Evolutionary conservation across 2,888 invertebrate genomes (phyloP).

Genomic region (Hymenopus coronatus): DNA sequence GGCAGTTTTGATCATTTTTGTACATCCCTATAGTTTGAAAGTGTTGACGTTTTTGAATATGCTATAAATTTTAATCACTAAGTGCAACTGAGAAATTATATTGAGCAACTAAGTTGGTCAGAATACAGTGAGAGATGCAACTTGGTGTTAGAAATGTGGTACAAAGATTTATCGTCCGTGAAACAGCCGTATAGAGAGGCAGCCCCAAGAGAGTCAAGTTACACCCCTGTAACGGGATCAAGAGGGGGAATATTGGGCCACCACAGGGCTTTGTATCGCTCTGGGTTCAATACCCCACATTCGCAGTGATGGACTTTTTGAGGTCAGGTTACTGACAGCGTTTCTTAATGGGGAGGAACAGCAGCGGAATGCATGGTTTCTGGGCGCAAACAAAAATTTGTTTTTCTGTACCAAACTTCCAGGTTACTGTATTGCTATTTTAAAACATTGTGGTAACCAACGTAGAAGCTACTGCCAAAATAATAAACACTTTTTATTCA

Average conservation of each 20-base stretch:
- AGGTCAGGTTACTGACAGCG: neutral
- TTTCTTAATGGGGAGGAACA: neutral
- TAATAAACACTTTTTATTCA: too few species aligned
- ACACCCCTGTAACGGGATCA: slow-evolving; percentile 13
- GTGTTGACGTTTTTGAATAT: too few species aligned
- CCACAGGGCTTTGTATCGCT: slow-evolving; percentile 2
- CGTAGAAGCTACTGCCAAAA: too few species aligned
- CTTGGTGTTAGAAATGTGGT: neutral
- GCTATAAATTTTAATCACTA: too few species aligned
- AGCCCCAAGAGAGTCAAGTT: neutral
- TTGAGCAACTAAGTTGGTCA: too few species aligned
- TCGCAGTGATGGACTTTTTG: neutral
- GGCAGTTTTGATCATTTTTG: too few species aligned
- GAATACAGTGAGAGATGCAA: neutral
- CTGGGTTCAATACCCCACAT: neutral
- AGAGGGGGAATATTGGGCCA: neutral
- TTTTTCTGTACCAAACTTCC: neutral
- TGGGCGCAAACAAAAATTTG: neutral
- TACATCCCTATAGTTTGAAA: too few species aligned
- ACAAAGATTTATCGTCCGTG: neutral
- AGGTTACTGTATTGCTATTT: neutral
- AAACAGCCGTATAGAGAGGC: neutral
- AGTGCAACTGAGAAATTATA: too few species aligned
- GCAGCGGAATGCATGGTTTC: neutral
- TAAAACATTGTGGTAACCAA: too few species aligned